Percentiles rank a stretch among this genome's conserved stretches.
Evolutionary conservation across 2,797 vertebrate species (phyloP).

Genomic region (Rachycentron canadum): DNA sequence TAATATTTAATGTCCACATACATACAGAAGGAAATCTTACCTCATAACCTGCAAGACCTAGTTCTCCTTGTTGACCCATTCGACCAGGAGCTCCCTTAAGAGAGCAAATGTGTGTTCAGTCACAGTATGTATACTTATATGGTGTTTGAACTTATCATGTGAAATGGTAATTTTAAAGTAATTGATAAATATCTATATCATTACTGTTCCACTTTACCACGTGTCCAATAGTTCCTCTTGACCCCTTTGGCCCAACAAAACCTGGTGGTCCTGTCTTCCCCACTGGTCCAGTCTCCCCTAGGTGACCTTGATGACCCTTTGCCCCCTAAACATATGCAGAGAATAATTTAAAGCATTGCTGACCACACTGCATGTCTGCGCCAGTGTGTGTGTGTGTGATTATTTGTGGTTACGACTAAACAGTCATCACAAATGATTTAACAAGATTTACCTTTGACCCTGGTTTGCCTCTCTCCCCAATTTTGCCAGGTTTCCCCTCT

Average conservation of each 20-base stretch:
- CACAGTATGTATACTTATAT: not conserved
- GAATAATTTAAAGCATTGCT: not conserved
- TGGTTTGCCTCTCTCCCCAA: conserved; percentile 92
- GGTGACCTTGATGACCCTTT: conserved; percentile 94
- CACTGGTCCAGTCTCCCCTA: conserved; percentile 92
- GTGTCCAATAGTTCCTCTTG: conserved; percentile 95
- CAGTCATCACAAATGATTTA: conserved; percentile 4
- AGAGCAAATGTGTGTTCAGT: conserved; percentile 37
- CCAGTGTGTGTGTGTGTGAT: not conserved
- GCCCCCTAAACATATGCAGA: conserved; percentile 85
- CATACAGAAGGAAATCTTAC: conserved; percentile 75
- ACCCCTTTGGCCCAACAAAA: conserved; percentile 94
- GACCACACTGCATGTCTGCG: not conserved
- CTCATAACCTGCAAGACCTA: conserved; percentile 93
- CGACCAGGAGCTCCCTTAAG: conserved; percentile 93
- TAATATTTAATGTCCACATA: conserved; percentile 3
- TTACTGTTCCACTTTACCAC: conserved; percentile 87
- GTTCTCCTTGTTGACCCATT: conserved; percentile 95
- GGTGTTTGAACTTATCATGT: not conserved
- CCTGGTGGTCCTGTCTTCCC: conserved; percentile 92
- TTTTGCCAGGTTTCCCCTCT: conserved; percentile 96
- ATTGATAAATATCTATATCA: conserved; percentile 33
- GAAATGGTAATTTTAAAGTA: conserved; percentile 14
- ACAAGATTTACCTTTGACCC: conserved; percentile 89
- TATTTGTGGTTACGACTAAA: not conserved